Conservation (phyloP, 2,797 vertebrate genomes). For the Malurus leucopterus region DNA sequence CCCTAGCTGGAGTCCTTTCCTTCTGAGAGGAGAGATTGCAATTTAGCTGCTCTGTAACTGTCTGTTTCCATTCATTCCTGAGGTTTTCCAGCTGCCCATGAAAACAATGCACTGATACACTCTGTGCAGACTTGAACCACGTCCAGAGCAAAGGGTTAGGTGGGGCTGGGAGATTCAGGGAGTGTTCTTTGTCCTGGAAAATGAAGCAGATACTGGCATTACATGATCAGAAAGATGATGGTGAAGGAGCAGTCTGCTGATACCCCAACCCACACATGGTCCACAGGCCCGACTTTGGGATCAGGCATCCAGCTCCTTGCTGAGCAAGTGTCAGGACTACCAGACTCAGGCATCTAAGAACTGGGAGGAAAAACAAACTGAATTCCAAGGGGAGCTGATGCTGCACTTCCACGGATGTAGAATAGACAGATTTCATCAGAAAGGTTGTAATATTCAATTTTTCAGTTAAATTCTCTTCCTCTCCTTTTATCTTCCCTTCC, state of each 20-base stretch:
- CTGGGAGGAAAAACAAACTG: not conserved
- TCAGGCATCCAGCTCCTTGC: not conserved
- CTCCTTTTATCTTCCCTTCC: not conserved
- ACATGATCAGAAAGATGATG: not conserved
- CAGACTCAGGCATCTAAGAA: not conserved
- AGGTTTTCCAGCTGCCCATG: slow-evolving; percentile 44
- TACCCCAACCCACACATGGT: not conserved
- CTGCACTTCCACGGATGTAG: not conserved
- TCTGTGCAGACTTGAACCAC: not conserved
- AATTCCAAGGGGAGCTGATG: not conserved
- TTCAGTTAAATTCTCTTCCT: not conserved
- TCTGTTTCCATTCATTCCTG: slow-evolving; percentile 62
- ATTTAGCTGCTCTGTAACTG: not conserved
- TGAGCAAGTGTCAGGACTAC: not conserved
- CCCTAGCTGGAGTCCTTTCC: not conserved
- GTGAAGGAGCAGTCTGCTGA: not conserved
- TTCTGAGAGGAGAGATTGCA: not conserved
- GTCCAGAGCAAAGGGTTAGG: slow-evolving; percentile 28
- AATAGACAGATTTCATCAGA: not conserved
- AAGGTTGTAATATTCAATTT: not conserved
- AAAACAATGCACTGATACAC: slow-evolving; percentile 48
- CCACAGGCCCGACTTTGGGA: not conserved
- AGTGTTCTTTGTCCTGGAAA: slow-evolving; percentile 23
- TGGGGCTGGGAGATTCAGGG: not conserved
- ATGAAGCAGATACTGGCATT: not conserved